Percentiles rank a stretch among this genome's conserved stretches.
phyloP scores from a whole-genome alignment of 2,113 vertebrate genomes.

The Martes martes region DNA sequence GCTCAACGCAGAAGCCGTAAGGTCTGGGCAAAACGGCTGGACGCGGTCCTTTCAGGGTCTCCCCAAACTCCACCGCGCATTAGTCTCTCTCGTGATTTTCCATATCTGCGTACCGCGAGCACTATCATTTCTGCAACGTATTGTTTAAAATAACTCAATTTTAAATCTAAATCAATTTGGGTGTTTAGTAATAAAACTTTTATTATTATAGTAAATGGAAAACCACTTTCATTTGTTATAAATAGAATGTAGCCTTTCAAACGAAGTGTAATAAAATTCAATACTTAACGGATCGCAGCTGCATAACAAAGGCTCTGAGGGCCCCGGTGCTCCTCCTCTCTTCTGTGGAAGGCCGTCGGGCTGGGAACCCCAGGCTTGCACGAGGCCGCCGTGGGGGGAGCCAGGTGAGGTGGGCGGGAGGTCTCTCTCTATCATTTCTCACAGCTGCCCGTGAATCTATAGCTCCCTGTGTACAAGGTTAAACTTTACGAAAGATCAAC shows the following conservation, averaged over 20 bases:
- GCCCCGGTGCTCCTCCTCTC: rapidly evolving
- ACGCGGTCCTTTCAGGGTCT: neutral
- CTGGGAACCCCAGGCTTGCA: rapidly evolving
- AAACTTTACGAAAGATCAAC: neutral
- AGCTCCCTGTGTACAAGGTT: neutral
- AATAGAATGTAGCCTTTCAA: neutral
- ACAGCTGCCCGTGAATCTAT: rapidly evolving
- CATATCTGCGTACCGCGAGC: neutral
- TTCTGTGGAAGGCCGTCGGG: rapidly evolving
- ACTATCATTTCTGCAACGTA: neutral
- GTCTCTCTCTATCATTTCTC: neutral
- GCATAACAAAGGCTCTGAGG: rapidly evolving
- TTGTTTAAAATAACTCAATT: slow-evolving; percentile 34
- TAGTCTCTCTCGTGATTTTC: too few species aligned
- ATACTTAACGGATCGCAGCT: neutral
- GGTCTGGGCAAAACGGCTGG: too few species aligned
- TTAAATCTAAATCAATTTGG: slow-evolving; percentile 38
- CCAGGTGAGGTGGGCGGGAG: rapidly evolving
- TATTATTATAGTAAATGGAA: slow-evolving; percentile 34
- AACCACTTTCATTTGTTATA: neutral
- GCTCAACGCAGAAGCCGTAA: neutral
- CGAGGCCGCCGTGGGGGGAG: neutral
- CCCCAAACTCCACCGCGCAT: neutral
- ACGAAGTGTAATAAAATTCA: neutral
- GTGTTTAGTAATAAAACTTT: neutral